These are phyloP conservation scores for Wasmannia auropunctata DNA, from an alignment of 1,140 invertebrate species.

Conservation along the genomic window DNA sequence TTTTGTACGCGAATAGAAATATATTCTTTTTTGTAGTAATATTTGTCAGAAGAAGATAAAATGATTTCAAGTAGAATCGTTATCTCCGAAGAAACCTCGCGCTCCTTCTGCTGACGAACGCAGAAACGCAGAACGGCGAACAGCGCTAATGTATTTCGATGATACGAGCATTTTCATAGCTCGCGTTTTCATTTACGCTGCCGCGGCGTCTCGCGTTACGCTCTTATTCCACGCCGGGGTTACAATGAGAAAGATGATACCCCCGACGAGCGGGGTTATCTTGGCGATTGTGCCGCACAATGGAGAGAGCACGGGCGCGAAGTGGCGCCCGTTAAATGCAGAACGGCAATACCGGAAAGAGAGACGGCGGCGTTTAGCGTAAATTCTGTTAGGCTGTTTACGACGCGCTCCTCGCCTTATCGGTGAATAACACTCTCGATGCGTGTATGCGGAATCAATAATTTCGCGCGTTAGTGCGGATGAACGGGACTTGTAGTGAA, in stretches of 20 bases:
- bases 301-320: conserved; percentile 10
- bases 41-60: background rate
- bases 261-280: conserved; percentile 46
- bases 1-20: background rate
- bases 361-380: conserved; percentile 45
- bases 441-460: background rate
- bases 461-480: background rate
- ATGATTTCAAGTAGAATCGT: background rate
- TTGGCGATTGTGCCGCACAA: conserved; percentile 31
- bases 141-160: conserved; percentile 21
- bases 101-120: background rate
- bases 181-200: conserved; percentile 7
- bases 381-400: conserved; percentile 38
- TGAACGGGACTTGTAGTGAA: background rate
- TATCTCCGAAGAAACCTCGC: background rate
- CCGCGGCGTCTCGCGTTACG: conserved; percentile 63
- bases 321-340: conserved; percentile 58
- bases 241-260: conserved; percentile 70
- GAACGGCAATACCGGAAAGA: conserved; percentile 28
- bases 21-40: background rate
- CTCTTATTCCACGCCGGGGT: conserved; percentile 21
- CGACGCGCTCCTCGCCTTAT: conserved; percentile 55
- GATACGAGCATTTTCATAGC: conserved; percentile 20
- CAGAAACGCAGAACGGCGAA: background rate
- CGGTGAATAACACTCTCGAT: conserved; percentile 38